Evolutionary conservation across 1,140 invertebrate genomes (phyloP).

Genomic region (Achroia grisella): DNA sequence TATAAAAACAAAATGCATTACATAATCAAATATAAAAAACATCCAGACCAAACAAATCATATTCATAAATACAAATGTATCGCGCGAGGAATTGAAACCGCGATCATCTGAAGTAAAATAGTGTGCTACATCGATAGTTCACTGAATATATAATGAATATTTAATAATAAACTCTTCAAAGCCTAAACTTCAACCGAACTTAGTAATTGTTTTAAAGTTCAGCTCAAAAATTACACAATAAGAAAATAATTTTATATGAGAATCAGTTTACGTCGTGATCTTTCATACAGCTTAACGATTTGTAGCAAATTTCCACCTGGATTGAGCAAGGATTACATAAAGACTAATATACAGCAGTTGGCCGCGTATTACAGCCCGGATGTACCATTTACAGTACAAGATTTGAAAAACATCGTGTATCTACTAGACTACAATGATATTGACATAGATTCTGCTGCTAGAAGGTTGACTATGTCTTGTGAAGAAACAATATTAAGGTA

Average conservation of each 20-base stretch:
- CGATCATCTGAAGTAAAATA: no score
- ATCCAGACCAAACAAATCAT: no score
- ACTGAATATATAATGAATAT: background rate
- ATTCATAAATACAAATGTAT: background rate
- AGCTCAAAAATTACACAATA: no score
- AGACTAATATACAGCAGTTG: constrained; percentile 22
- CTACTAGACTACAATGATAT: constrained; percentile 32
- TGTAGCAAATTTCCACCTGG: constrained; percentile 1
- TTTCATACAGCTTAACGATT: background rate
- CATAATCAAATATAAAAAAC: no score
- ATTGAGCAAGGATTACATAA: constrained; percentile 15
- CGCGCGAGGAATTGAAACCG: no score
- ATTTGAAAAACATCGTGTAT: constrained; percentile 25
- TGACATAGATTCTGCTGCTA: constrained; percentile 21
- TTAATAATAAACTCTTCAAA: no score
- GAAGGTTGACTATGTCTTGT: constrained; percentile 24
- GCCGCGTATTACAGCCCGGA: constrained; percentile 39
- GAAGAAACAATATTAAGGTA: constrained; percentile 36
- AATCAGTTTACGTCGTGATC: background rate
- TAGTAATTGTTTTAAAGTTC: no score
- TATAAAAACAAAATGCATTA: no score
- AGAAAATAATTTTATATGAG: background rate
- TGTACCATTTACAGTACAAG: constrained; percentile 14
- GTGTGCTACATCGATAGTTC: background rate
- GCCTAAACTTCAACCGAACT: no score